These are phyloP conservation scores for Gnatocerus cornutus DNA, from an alignment of 2,888 invertebrate species.

Conservation along the genomic window DNA sequence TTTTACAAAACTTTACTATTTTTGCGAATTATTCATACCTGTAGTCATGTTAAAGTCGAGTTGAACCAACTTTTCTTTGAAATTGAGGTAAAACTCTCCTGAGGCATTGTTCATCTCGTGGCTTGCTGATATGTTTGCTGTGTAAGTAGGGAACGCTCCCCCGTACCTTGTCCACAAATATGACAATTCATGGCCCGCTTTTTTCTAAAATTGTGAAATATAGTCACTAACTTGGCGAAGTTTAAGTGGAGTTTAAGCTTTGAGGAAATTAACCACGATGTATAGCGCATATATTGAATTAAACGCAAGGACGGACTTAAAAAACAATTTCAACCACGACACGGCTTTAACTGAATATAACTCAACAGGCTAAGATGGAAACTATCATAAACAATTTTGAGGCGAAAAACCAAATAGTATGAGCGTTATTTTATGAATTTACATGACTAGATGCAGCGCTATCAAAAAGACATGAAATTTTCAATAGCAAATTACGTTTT, in stretches of 20 bases:
- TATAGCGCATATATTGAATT: too few species aligned
- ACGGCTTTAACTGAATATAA: too few species aligned
- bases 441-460: too few species aligned
- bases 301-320: too few species aligned
- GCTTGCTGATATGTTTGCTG: constrained; percentile 75
- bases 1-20: constrained; percentile 52
- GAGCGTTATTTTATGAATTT: too few species aligned
- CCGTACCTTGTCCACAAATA: constrained; percentile 74
- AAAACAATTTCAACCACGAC: too few species aligned
- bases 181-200: constrained; percentile 70
- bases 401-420: too few species aligned
- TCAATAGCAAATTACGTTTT: too few species aligned
- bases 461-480: too few species aligned
- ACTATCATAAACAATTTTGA: too few species aligned
- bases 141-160: constrained; percentile 72
- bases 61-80: constrained; percentile 75
- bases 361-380: too few species aligned
- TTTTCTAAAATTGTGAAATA: constrained; percentile 46
- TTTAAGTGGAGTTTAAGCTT: background rate
- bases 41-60: constrained; percentile 81
- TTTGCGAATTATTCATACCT: constrained; percentile 68
- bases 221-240: background rate
- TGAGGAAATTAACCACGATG: too few species aligned
- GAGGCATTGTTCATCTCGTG: constrained; percentile 76
- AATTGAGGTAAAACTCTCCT: constrained; percentile 76